Conservation (phyloP, 2,113 vertebrate genomes). For the Pedetes capensis region DNA sequence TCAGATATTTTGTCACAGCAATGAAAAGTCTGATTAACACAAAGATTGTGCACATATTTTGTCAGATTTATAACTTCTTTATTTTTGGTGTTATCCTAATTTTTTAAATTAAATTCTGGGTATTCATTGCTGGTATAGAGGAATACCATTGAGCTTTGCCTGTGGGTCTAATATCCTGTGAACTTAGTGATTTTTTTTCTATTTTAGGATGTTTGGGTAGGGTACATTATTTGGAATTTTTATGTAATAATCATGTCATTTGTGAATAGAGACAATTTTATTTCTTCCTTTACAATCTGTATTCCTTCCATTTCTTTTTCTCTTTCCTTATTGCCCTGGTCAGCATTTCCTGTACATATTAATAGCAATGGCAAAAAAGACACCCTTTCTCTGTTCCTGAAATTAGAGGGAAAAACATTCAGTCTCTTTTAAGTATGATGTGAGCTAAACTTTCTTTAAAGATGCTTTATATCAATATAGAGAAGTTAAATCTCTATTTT, state of each 20-base stretch:
- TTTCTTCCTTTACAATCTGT: too few species aligned
- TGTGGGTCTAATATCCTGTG: neutral
- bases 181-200: neutral
- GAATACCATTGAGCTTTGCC: neutral
- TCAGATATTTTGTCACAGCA: too few species aligned
- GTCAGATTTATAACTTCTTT: neutral
- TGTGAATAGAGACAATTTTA: too few species aligned
- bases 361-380: neutral
- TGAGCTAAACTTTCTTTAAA: neutral
- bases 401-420: neutral
- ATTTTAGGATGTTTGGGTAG: too few species aligned
- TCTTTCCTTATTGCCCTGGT: too few species aligned
- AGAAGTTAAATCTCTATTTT: too few species aligned
- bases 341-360: neutral
- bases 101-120: neutral
- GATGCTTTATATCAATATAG: neutral
- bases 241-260: neutral
- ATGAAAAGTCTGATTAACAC: too few species aligned
- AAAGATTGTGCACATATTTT: neutral
- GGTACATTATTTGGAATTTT: neutral
- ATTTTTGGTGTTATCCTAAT: neutral
- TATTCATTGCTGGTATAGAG: neutral
- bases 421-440: neutral
- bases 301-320: too few species aligned
- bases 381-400: neutral